phyloP scores from a whole-genome alignment of 2,797 vertebrate species.

The Aeoliscus strigatus region DNA sequence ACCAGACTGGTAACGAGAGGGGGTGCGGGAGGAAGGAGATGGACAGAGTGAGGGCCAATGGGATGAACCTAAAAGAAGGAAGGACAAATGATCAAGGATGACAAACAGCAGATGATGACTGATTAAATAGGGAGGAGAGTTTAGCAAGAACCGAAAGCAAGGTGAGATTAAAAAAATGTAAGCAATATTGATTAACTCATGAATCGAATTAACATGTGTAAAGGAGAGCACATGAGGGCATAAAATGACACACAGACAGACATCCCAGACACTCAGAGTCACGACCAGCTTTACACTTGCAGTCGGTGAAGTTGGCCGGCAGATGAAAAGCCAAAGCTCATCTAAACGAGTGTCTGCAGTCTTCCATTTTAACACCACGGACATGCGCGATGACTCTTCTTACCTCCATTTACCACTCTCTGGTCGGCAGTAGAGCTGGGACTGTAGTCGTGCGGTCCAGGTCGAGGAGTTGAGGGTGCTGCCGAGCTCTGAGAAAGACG shows the following conservation, averaged over 20 bases:
- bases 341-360: neutral
- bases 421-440: conserved; percentile 89
- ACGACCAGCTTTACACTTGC: neutral
- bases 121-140: conserved; percentile 61
- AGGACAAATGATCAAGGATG: conserved; percentile 91
- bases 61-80: conserved; percentile 77
- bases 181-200: conserved; percentile 37
- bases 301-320: neutral
- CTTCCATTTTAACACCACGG: neutral
- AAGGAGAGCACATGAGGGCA: conserved; percentile 3
- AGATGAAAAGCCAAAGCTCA: neutral
- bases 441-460: conserved; percentile 91
- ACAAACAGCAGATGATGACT: conserved; percentile 84
- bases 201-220: neutral
- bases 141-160: conserved; percentile 33
- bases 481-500: conserved; percentile 85
- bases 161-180: conserved; percentile 32
- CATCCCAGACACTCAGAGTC: neutral
- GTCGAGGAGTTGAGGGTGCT: conserved; percentile 82
- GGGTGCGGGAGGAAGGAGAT: conserved; percentile 98
- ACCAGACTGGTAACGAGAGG: conserved; percentile 98
- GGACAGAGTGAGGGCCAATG: conserved; percentile 99
- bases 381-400: conserved; percentile 27
- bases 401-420: conserved; percentile 98
- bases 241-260: conserved; percentile 4